Base-by-base conservation (phyloP, 2,113 vertebrate genomes). In the Epinephelus moara region DNA sequence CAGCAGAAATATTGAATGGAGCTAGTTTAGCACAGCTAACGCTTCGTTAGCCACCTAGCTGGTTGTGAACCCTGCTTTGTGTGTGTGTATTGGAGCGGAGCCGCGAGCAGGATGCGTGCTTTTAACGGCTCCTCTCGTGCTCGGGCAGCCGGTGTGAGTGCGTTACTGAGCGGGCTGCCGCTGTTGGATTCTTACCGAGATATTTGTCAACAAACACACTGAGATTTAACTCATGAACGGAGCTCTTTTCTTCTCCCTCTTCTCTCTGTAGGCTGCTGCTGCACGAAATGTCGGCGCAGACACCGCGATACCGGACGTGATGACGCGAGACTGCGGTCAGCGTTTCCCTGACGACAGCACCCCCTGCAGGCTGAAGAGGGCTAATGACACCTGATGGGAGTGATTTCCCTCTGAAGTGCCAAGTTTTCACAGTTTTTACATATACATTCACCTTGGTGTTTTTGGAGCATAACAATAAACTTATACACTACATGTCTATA, bases 171-270 rank as follows among this genome's bases (percentile, higher is more conserved):
- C 63, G 75, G 47, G 8, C 63, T 57, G 70, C 75, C 87, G 70
- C 79, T 52, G 66, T 66, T 86, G 60, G 21, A 69, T 82, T 90
- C 93, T 94, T 94, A 94, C 93, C 93, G 91, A 94, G 79, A 89
- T 75, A 81, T 85, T 12, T 84, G 83, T 88, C 71, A 91, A 90
- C 84, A 91, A 87, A 91, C 77, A 90, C 80, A 84, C 25, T 66
- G 88, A 85, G 59, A 66, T 92, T 90, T 85, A 76, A 70, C 30
- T 90, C 88, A 80, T 89, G 78, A 80, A 92, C 78, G 37, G 14
- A 3, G 40, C 19, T 79, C 73, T 64, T 63, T 55, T 75, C 78
- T 78, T 66, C 73, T 55, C 55, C 50, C 56, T 53, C 70, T 47
- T 71, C 72, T 67, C 27, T 72, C 64, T 53, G 80, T 17, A 60